Evolutionary conservation across 2,888 invertebrate species (phyloP).

Genomic region (Diaperis boleti): DNA sequence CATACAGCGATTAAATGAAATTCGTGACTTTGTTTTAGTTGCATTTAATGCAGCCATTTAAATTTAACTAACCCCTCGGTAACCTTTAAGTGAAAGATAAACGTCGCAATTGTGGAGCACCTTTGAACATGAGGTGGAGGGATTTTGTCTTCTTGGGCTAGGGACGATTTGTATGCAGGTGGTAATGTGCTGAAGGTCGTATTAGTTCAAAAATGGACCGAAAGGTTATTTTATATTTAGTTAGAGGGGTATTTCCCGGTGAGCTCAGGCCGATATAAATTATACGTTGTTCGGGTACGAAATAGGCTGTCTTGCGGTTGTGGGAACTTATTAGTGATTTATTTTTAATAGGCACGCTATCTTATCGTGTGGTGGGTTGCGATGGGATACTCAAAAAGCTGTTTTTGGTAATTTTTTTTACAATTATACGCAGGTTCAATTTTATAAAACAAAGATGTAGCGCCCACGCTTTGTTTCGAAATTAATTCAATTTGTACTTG

Average conservation of each 20-base stretch:
- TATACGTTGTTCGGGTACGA: conserved; percentile 6
- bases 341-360: conserved; percentile 25
- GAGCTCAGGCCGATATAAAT: conserved; percentile 8
- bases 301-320: conserved; percentile 5
- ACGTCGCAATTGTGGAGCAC: no score
- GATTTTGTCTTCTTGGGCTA: not conserved
- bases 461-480: no score
- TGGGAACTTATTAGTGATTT: conserved; percentile 23
- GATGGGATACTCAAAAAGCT: not conserved
- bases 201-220: not conserved
- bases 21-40: conserved; percentile 37
- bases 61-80: conserved; percentile 26
- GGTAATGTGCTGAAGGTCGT: no score
- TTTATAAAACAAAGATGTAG: no score
- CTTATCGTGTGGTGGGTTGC: not conserved
- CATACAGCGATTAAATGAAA: conserved; percentile 30
- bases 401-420: not conserved
- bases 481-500: no score
- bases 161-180: not conserved
- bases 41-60: conserved; percentile 35
- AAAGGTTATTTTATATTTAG: conserved; percentile 7
- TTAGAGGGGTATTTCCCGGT: not conserved
- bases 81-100: conserved; percentile 28
- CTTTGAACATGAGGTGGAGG: no score
- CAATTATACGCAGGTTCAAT: not conserved